These are phyloP conservation scores for Ricordea florida DNA, from an alignment of 92 coral and sea anemone genomes.

Conservation along the genomic window DNA sequence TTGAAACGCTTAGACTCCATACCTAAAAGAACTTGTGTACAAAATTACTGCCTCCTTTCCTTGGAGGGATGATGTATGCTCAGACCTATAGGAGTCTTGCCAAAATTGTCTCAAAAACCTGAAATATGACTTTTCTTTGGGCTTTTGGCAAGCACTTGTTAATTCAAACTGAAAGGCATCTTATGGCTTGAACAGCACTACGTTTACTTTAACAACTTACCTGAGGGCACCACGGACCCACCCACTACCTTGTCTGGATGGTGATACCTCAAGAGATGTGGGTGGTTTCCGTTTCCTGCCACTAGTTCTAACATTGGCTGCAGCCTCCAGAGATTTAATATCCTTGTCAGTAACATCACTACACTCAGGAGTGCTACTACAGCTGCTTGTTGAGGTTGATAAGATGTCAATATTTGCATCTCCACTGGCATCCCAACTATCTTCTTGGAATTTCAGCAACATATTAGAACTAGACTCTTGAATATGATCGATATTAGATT, in stretches of 20 bases:
- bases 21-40: too few species aligned
- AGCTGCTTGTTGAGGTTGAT: conserved; percentile 50
- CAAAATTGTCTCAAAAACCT: too few species aligned
- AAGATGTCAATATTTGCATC: conserved; percentile 53
- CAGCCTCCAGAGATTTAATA: conserved; percentile 76
- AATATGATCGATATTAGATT: neutral
- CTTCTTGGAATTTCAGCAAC: conserved; percentile 14
- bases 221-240: conserved; percentile 97
- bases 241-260: conserved; percentile 84
- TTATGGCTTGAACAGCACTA: too few species aligned
- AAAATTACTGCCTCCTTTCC: too few species aligned
- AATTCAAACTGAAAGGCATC: too few species aligned
- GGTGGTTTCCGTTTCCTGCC: conserved; percentile 98
- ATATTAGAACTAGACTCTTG: neutral
- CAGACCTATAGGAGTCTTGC: too few species aligned
- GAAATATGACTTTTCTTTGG: too few species aligned
- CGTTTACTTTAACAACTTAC: conserved; percentile 32
- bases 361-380: conserved; percentile 35
- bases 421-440: conserved; percentile 24
- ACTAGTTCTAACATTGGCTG: conserved; percentile 91
- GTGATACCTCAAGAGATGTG: conserved; percentile 77
- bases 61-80: too few species aligned
- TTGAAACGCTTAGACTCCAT: too few species aligned
- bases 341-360: conserved; percentile 80
- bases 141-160: too few species aligned